Evolutionary conservation across 1,140 invertebrate species (phyloP), one percentile per base, ranked within the genome.

Genomic region (Contarinia nasturtii): DNA sequence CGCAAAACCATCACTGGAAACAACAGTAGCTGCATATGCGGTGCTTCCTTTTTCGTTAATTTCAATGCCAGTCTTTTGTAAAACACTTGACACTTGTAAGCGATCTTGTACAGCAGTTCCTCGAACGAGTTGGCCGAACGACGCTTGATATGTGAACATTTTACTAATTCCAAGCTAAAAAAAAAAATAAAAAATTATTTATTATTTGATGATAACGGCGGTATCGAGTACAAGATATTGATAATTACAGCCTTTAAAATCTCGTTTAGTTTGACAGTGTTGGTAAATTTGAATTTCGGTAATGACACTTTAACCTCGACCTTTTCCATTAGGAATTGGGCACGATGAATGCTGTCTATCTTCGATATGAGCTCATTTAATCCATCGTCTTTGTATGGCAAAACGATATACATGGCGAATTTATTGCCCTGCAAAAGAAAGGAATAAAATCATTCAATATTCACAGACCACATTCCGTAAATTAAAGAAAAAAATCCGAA

Each of bases 31-130:
- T 0, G 79, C 78, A 55, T 73, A 84, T 3, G 80, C 83, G 4
- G 73, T 70, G 33, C 76, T 88, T 38, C 87, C 87, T 52, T 83
- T 66, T 63, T 93, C 88, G 55, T 86, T 83, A 2, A 90, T 75
- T 58, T 83, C 79, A 34, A 93, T 80, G 45, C 81, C 86, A 41
- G 79, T 71, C 55, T 87, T 82, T 57, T 91, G 88, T 20, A 88
- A 50, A 14, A 89, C 71, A 49, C 80, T 74, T 0, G 80, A 79
- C 0, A 91, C 74, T 22, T 70, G 67, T 12, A 85, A 57, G 33
- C 68, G 64, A 18, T 61, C 63, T 2, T 60, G 54, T 4, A 64
- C 54, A 1, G 61, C 57, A 46, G 68, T 68, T 1, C 73, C 71
- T 12, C 69, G 57, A 1, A 73, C 67, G 14, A 86, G 71, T 2